Base-by-base conservation (phyloP, 2,797 vertebrate genomes). In the Parauchenoglanis punctatus region DNA sequence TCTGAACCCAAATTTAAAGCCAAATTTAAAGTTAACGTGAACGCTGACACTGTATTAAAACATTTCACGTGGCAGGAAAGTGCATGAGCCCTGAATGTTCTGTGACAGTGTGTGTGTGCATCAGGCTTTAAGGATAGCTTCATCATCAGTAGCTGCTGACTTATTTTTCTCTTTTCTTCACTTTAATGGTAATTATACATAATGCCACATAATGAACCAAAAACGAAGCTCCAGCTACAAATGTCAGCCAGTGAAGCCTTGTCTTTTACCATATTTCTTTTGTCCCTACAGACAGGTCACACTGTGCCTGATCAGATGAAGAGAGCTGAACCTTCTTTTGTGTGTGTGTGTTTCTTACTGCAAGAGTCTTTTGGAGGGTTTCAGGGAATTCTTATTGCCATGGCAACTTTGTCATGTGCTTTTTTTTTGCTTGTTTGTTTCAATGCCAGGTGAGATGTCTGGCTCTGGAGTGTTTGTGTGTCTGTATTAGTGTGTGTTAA, bases 361-460 rank as follows among this genome's bases (percentile, higher is more conserved):
- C 20, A 23, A 68, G 68, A 59, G 81, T 40, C 86, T 83, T 87
- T 87, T 8, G 72, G 84, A 84, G 80, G 35, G 56, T 88, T 78
- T 88, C 70, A 58, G n/a, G 40, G 83, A 20, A 7, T 59, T 31
- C 72, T 70, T 49, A 88, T 90, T 46, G 18, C 87, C 85, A 90
- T 90, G 85, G 89, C 70, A 90, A 88, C 89, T 54, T 90, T 77
- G 54, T 31, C 40, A 59, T 63, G 76, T 75, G 49, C 61, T 25
- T 11, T 54, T 40, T 61, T 23, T 73, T 68, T 80, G 35, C 35
- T 15, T 54, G 49, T 52, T 58, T 81, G 31, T 81, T 81, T 81
- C 58, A 63, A 44, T 15, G 78, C 35, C 78, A 81, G 78, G 31
- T 44, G 40, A 82, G 59, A 63, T 82, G 80, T 82, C 80, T 61